Evolutionary conservation across 2,113 vertebrate species (phyloP).

Genomic region (Pomatorhinus ruficollis): DNA sequence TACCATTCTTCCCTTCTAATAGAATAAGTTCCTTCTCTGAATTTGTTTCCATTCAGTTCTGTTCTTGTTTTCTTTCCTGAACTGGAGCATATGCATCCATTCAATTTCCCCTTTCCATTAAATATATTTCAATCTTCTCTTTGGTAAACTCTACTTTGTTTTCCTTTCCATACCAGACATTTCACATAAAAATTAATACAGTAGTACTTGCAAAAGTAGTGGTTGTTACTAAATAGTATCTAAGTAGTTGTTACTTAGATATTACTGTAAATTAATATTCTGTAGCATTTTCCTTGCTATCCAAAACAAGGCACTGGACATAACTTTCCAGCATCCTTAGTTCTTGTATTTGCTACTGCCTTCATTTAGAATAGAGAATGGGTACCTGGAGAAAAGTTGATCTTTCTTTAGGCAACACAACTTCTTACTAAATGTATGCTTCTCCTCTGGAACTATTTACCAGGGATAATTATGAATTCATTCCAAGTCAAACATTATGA

Average conservation of each 20-base stretch:
- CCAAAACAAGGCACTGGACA: background rate
- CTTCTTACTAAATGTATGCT: background rate
- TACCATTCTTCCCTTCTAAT: background rate
- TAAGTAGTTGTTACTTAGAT: background rate
- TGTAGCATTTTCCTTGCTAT: background rate
- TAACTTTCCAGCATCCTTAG: background rate
- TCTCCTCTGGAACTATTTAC: background rate
- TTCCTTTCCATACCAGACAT: background rate
- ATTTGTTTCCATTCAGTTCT: background rate
- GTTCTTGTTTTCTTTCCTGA: background rate
- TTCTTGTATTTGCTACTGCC: background rate
- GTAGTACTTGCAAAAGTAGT: background rate
- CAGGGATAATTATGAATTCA: background rate
- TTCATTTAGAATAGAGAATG: background rate
- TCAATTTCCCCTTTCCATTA: background rate
- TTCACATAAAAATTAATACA: background rate
- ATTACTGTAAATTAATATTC: background rate
- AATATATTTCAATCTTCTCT: background rate
- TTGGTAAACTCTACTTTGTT: background rate
- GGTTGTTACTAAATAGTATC: background rate
- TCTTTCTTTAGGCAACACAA: background rate
- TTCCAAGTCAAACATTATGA: background rate
- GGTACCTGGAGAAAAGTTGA: background rate
- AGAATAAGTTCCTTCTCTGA: background rate
- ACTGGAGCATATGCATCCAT: background rate